Conservation (phyloP, 64 coral and sea anemone genomes). For the Montipora cactus region DNA sequence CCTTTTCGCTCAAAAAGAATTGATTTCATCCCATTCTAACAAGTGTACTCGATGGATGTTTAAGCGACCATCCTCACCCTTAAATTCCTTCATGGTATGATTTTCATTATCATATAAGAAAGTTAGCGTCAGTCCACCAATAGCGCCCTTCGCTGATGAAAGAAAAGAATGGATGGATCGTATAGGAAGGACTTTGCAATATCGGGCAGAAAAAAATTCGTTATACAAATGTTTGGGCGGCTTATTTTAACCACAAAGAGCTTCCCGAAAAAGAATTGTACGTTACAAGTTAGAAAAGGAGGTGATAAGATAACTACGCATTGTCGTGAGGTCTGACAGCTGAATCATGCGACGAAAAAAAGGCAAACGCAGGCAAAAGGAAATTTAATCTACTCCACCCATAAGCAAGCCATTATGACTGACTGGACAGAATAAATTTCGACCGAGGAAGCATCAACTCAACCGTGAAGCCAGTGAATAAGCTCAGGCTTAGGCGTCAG, state of each 20-base stretch:
- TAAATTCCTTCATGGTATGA: conserved; percentile 15
- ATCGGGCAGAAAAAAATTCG: not conserved
- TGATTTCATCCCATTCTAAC: not conserved
- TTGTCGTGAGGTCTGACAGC: conserved; percentile 27
- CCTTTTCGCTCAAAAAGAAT: not conserved
- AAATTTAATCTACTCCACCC: not conserved
- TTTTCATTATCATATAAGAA: not conserved
- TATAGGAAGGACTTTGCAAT: not conserved
- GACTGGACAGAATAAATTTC: no score
- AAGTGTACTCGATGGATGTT: no score
- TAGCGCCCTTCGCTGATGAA: not conserved
- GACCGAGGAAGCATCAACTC: no score
- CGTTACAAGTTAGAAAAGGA: not conserved
- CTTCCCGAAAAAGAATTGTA: conserved; percentile 1
- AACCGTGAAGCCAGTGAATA: no score
- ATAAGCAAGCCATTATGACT: not conserved
- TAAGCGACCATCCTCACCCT: not conserved
- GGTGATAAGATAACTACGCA: not conserved
- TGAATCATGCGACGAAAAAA: not conserved
- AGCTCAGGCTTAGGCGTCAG: no score
- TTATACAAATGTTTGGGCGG: not conserved
- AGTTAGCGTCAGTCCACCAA: not conserved
- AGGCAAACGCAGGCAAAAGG: not conserved
- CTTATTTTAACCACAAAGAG: not conserved
- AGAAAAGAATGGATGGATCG: not conserved